phyloP scores from a whole-genome alignment of 2,113 vertebrate genomes.

The Ailurus styani region DNA sequence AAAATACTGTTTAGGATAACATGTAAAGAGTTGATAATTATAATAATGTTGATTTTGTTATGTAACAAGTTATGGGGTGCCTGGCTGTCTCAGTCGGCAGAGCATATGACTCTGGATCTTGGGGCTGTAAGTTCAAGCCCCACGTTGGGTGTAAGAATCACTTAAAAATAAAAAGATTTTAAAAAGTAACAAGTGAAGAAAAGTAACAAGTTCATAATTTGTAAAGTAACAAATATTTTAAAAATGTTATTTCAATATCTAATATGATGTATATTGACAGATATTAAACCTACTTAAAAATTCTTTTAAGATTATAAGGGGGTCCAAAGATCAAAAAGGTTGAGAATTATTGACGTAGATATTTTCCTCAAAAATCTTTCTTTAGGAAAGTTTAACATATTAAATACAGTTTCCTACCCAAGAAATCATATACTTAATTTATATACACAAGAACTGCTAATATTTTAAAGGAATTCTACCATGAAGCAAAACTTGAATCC shows the following conservation, averaged over 20 bases:
- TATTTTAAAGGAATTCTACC: conserved; percentile 29
- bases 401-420: conserved; percentile 4
- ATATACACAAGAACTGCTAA: neutral
- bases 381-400: conserved; percentile 21
- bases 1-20: conserved; percentile 25
- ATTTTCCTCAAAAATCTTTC: conserved; percentile 11
- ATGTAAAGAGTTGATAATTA: neutral
- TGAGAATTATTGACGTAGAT: neutral
- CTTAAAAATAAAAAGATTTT: neutral
- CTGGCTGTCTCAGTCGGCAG: neutral
- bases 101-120: neutral
- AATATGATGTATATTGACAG: neutral
- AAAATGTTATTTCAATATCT: conserved; percentile 20
- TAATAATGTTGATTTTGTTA: conserved; percentile 38
- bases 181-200: too few relatives aligned
- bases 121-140: neutral
- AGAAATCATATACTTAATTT: conserved; percentile 21
- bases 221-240: neutral
- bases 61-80: neutral
- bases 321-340: neutral
- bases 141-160: neutral
- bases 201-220: neutral
- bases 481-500: neutral
- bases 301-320: neutral
- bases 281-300: conserved; percentile 23